Base-by-base conservation (phyloP, 2,888 invertebrate genomes). In the Chloroclysta siterata region DNA sequence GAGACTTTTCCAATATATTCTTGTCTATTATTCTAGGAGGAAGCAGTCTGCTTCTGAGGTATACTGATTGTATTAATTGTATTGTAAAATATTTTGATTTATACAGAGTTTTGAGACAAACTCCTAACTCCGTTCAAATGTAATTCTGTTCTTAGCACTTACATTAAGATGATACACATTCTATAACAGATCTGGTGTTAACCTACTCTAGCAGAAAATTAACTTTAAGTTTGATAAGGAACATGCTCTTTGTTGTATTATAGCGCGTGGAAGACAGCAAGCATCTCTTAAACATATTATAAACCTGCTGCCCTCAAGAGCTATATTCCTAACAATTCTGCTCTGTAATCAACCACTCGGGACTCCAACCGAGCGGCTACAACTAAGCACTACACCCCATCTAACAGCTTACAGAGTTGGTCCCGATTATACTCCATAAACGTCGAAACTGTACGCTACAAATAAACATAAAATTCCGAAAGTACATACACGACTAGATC, bases 401-500 rank as follows among this genome's bases (percentile, higher is more conserved):
- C 77, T 81, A 83, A 83, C 79, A 83, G 88, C 87, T 86, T 85
- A 84, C 86, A 88, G 87, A 88, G 90, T 92, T 93, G 93, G 93
- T 93, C 93, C 93, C 93, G 82, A 82, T 82, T 85, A 85, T 82
- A 87, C 89, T 85, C 84, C 82, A 87, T 83, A 84, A 82, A 88
- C 82, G 77, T 83, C 84, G 84, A 80, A 83, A 83, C 82, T 84
- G 87, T 88, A 88, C 80, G 81, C 88, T 91, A 90, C 85, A 88
- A 90, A 89, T 90, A 83, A 89, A 87, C 84, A 84, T 88, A 89
- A 85, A 87, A 87, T 90, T 93, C 93, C 93, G 93, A 93, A 90
- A 92, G 90, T 89, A 92, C 92, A 90, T 92, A 93, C 92, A 91
- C 82, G 93, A 92, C 93, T 93, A 93, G 93, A 93, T 92, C 86